These are phyloP conservation scores for Chrysodeixis includens DNA, from an alignment of 2,888 invertebrate species.

Conservation along the genomic window DNA sequence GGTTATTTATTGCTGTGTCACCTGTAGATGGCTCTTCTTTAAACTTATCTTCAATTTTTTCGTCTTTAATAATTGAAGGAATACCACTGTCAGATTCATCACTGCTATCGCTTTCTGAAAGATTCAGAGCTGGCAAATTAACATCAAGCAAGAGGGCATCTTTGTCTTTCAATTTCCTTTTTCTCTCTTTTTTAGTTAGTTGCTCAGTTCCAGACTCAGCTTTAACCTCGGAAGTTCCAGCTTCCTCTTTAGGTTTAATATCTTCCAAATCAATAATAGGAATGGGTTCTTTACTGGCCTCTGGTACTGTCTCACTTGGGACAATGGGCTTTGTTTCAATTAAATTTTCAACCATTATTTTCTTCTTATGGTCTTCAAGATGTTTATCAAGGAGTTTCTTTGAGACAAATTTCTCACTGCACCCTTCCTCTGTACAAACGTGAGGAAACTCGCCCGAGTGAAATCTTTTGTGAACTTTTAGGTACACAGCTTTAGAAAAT, in stretches of 20 bases:
- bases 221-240: constrained; percentile 75
- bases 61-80: constrained; percentile 68
- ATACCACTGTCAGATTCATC: constrained; percentile 89
- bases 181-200: constrained; percentile 82
- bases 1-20: constrained; percentile 46
- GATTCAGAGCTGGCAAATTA: constrained; percentile 94
- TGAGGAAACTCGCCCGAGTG: constrained; percentile 93
- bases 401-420: constrained; percentile 94
- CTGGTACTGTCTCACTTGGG: constrained; percentile 66
- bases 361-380: constrained; percentile 89
- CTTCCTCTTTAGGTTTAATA: constrained; percentile 76
- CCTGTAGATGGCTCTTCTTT: constrained; percentile 56
- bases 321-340: constrained; percentile 67
- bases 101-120: constrained; percentile 95
- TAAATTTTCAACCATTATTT: constrained; percentile 72
- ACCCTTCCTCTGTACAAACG: constrained; percentile 91
- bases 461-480: constrained; percentile 95
- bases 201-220: constrained; percentile 72
- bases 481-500: constrained; percentile 93
- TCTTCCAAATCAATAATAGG: constrained; percentile 80
- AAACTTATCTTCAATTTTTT: constrained; percentile 60
- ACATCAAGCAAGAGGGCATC: constrained; percentile 85
- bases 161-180: constrained; percentile 84
- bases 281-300: constrained; percentile 74
- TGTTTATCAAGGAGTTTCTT: constrained; percentile 94